Evolutionary conservation across 2,888 invertebrate species (phyloP), one percentile per base, ranked within the genome.

Genomic region (Patella pellucida): DNA sequence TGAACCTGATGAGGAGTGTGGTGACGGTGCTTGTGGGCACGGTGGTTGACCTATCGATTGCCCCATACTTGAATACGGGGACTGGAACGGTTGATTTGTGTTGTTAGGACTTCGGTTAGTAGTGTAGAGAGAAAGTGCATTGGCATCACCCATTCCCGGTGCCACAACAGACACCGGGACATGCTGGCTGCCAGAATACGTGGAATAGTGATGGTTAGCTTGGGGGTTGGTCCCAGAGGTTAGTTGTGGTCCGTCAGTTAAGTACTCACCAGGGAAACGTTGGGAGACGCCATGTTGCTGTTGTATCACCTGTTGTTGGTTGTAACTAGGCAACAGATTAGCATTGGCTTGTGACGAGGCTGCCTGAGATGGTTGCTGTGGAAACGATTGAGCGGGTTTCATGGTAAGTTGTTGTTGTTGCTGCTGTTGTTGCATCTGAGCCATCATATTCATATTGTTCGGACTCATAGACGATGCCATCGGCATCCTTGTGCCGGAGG

Each of bases 11-110:
- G 83, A 80, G 9, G 80, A 73, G 15, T 83, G 83, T 54, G 85
- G 82, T 56, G 86, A 86, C 52, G 84, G 83, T 41, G 85, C 85
- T 51, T 84, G 82, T 50, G 87, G 85, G 68, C 86, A 84, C 23
- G 85, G 82, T 54, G 85, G 82, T 54, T 85, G 84, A 31, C 84
- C 81, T 75, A 82, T 79, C 51, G 79, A 83, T 54, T 83, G 84
- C 27, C 80, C 72, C 62, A 79, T 78, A 16, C 78, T 69, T 14
- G 81, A 78, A 71, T 77, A 79, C 23, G 76, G 71, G 62, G 71
- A 74, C 11, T 73, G 69, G 19, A 76, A 76, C 51, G 75, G 69
- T 72, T 74, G 74, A 69, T 78, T 78, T 27, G 78, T 82, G 70
- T 81, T 84, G 69, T 80, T 79, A 69, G 86, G 84, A 80, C 83